Evolutionary conservation across 37 sponge, comb jelly and placozoan genomes (phyloP).

Genomic region (Beroe forskalii): DNA sequence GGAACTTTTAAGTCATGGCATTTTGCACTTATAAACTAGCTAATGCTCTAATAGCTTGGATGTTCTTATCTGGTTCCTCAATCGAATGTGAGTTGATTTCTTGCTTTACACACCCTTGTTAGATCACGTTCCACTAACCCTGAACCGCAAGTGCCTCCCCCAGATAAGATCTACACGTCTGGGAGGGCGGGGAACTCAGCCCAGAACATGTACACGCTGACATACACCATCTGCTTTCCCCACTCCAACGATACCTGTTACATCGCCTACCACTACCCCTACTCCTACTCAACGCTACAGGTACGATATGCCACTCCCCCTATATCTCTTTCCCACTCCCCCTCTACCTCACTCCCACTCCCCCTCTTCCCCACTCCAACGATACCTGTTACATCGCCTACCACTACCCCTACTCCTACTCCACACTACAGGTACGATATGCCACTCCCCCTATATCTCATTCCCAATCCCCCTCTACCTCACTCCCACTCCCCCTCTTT

Average conservation of each 20-base stretch:
- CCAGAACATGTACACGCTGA: slow-evolving; percentile 69
- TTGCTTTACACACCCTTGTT: no score
- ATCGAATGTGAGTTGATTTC: no score
- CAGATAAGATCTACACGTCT: neutral
- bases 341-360: slow-evolving; percentile 71
- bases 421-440: slow-evolving; percentile 67
- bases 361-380: slow-evolving; percentile 69
- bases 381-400: slow-evolving; percentile 85
- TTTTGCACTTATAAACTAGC: no score
- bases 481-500: slow-evolving; percentile 74
- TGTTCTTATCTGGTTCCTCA: no score
- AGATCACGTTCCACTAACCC: no score
- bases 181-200: slow-evolving; percentile 21
- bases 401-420: slow-evolving; percentile 83
- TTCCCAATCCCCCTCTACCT: slow-evolving; percentile 47
- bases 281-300: slow-evolving; percentile 74
- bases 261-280: slow-evolving; percentile 86
- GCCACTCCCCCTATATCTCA: neutral
- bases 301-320: slow-evolving; percentile 27
- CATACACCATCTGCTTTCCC: slow-evolving; percentile 76
- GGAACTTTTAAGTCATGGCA: neutral
- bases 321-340: slow-evolving; percentile 4
- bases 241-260: slow-evolving; percentile 74
- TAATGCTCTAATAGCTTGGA: no score
- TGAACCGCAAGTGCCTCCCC: neutral